Evolutionary conservation across 2,888 invertebrate species (phyloP).

Genomic region (Lasioglossum oenotherae): DNA sequence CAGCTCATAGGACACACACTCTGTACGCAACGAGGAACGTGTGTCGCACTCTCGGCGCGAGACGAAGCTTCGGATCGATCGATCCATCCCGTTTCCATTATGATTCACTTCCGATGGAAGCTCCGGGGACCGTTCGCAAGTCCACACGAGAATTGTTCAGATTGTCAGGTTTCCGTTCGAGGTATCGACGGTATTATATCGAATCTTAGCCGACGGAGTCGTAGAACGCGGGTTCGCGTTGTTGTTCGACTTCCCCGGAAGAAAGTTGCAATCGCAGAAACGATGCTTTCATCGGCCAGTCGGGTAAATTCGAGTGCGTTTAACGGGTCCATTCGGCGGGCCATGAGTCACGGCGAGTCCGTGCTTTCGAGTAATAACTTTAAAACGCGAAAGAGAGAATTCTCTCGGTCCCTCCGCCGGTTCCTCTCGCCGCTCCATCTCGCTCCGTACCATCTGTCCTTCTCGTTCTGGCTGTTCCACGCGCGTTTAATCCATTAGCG

Average conservation of each 20-base stretch:
- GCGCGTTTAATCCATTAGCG: conserved; percentile 47
- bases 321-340: conserved; percentile 8
- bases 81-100: conserved; percentile 40
- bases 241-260: neutral
- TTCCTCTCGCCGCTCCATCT: conserved; percentile 72
- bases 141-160: neutral
- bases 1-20: conserved; percentile 69
- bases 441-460: neutral
- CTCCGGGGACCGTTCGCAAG: neutral
- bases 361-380: conserved; percentile 24
- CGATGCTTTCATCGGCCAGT: neutral
- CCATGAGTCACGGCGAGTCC: conserved; percentile 22
- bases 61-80: conserved; percentile 33
- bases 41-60: conserved; percentile 46
- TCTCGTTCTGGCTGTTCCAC: neutral
- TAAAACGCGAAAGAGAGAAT: conserved; percentile 22
- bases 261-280: neutral
- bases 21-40: conserved; percentile 55
- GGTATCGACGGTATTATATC: neutral
- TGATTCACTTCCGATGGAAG: conserved; percentile 32
- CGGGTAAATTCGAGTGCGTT: neutral
- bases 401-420: conserved; percentile 73
- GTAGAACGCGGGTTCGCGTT: neutral
- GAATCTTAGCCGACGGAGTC: neutral
- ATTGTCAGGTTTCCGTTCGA: neutral